These are phyloP conservation scores for Limnephilus lunatus DNA, from an alignment of 2,888 invertebrate species.

Conservation along the genomic window DNA sequence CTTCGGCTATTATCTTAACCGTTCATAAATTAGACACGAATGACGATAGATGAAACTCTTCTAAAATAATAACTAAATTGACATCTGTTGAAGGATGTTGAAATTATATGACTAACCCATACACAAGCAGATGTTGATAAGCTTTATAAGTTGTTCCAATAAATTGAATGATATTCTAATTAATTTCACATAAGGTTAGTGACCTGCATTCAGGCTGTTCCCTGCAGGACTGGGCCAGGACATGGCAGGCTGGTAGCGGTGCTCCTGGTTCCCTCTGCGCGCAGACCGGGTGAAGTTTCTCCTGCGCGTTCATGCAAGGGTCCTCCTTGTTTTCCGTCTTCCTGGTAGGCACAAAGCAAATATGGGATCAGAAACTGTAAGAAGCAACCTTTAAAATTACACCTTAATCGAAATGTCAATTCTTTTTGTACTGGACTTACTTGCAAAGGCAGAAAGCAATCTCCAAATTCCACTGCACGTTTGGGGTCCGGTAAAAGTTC, in stretches of 20 bases:
- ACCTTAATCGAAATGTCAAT: too few species aligned
- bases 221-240: conserved; percentile 89
- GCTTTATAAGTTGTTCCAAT: too few species aligned
- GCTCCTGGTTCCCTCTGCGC: conserved; percentile 86
- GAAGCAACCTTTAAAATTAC: background rate
- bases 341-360: conserved; percentile 73
- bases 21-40: too few species aligned
- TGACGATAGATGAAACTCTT: too few species aligned
- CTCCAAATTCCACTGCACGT: conserved; percentile 90
- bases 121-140: too few species aligned
- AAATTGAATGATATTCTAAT: background rate
- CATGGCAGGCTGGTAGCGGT: conserved; percentile 91
- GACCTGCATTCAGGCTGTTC: conserved; percentile 92
- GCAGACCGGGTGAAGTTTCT: conserved; percentile 92
- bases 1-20: too few species aligned
- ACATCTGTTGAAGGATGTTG: too few species aligned
- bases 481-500: conserved; percentile 89
- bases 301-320: conserved; percentile 92
- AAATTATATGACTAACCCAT: too few species aligned
- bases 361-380: background rate
- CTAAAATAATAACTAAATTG: too few species aligned
- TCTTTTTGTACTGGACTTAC: conserved; percentile 77
- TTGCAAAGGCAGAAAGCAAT: conserved; percentile 96
- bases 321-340: conserved; percentile 92
- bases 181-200: conserved; percentile 66